Conservation (phyloP, 2,113 vertebrate genomes). For the Halichoerus grypus region DNA sequence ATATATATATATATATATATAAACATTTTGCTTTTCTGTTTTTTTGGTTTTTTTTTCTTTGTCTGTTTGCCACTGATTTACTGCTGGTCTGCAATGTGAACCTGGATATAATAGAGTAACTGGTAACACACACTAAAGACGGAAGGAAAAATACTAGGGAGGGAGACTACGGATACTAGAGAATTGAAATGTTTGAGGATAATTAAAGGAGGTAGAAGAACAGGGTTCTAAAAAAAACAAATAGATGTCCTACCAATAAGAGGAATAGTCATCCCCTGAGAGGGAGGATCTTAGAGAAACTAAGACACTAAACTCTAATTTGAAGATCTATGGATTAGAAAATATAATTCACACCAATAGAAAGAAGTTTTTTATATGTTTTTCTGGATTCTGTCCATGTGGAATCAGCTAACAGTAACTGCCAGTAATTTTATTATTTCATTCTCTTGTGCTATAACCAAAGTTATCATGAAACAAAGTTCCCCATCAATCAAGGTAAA, state of each 20-base stretch:
- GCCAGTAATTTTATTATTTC: neutral
- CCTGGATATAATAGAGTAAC: neutral
- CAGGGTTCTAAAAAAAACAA: neutral
- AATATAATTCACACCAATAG: neutral
- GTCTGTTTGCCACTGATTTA: neutral
- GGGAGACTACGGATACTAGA: neutral
- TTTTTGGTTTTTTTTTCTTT: neutral
- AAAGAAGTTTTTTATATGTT: neutral
- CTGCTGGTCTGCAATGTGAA: neutral
- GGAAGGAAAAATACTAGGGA: neutral
- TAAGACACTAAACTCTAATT: neutral
- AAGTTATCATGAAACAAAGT: neutral
- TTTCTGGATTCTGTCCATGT: neutral
- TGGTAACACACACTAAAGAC: neutral
- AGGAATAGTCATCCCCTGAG: neutral
- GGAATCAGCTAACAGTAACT: neutral
- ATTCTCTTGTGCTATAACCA: neutral
- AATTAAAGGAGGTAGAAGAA: neutral
- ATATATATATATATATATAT: too few relatives aligned
- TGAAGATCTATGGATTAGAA: neutral
- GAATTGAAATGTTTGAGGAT: neutral
- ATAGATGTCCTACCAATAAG: neutral
- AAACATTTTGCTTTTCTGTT: too few relatives aligned
- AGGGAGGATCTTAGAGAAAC: neutral
- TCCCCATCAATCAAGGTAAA: neutral